phyloP scores from a whole-genome alignment of 2,113 vertebrate species.

The Sphyrna mokarran region DNA sequence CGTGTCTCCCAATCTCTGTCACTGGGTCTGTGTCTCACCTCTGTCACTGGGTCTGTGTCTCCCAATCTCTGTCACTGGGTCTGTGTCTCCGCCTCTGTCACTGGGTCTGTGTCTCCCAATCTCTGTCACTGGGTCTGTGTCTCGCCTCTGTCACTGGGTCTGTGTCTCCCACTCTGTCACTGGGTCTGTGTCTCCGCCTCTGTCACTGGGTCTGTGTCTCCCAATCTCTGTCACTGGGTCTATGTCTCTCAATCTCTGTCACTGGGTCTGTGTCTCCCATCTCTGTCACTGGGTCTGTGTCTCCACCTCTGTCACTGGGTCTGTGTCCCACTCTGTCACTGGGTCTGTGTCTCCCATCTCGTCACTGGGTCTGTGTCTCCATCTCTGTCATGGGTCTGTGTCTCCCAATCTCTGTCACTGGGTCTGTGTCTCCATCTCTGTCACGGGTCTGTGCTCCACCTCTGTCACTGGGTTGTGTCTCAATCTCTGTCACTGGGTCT shows the following conservation, averaged over 20 bases:
- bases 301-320: neutral
- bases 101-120: no score
- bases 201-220: neutral
- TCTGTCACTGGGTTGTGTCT: neutral
- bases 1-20: no score
- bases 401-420: neutral
- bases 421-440: neutral
- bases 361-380: no score
- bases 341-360: neutral
- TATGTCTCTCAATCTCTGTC: neutral
- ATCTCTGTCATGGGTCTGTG: neutral
- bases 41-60: no score
- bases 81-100: no score
- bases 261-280: neutral
- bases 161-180: neutral
- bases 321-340: neutral
- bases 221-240: neutral
- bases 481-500: neutral
- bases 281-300: no score
- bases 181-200: neutral
- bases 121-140: no score
- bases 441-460: neutral
- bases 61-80: no score
- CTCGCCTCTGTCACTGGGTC: no score
- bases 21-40: no score